These are phyloP conservation scores for Macroramphosus scolopax DNA, from an alignment of 2,797 vertebrate species.

Conservation along the genomic window DNA sequence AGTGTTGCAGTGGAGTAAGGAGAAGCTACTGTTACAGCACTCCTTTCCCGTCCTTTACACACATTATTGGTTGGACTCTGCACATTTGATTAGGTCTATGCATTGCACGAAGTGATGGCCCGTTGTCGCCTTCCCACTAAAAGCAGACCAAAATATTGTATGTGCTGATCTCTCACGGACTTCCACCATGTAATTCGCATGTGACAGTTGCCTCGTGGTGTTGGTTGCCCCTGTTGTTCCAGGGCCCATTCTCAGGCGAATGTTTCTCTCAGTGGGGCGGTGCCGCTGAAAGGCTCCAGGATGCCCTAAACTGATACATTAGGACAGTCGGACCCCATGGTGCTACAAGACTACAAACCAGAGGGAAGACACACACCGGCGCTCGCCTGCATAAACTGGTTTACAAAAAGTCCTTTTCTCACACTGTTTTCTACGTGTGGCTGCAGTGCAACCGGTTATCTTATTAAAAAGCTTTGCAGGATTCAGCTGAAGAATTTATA, in stretches of 20 bases:
- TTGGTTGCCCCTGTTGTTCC: constrained; percentile 2
- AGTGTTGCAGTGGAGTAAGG: constrained; percentile 29
- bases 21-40: constrained; percentile 44
- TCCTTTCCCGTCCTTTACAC: constrained; percentile 4
- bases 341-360: constrained; percentile 19
- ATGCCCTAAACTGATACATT: constrained; percentile 25
- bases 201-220: constrained; percentile 38
- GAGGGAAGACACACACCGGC: constrained; percentile 14
- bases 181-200: constrained; percentile 29
- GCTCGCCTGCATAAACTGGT: no score
- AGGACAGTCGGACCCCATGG: constrained; percentile 52
- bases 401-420: no score
- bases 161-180: constrained; percentile 2
- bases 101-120: no score
- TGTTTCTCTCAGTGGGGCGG: constrained; percentile 39
- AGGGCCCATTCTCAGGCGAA: constrained; percentile 38
- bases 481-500: constrained; percentile 1
- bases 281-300: constrained; percentile 24
- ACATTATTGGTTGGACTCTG: no score
- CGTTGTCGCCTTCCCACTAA: no score
- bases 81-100: no score
- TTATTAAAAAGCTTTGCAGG: not conserved
- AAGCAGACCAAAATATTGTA: no score
- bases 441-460: no score
- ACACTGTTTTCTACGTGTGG: no score